phyloP scores from a whole-genome alignment of 2,888 invertebrate genomes.

The Drosophila nigricruria region DNA sequence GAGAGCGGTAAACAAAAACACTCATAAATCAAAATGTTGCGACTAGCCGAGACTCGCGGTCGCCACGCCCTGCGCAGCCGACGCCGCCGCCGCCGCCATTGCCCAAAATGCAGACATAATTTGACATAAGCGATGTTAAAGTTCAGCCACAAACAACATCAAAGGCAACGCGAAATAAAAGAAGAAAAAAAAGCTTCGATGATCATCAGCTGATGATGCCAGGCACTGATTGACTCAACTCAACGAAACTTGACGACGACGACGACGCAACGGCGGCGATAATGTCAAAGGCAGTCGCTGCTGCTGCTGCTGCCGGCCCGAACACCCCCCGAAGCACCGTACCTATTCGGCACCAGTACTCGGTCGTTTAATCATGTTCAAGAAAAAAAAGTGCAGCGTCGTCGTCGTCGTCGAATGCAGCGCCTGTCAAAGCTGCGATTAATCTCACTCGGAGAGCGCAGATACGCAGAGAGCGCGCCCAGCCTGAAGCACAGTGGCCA shows the following conservation, averaged over 20 bases:
- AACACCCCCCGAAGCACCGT: neutral
- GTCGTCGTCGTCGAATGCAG: conserved; percentile 61
- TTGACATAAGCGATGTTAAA: conserved; percentile 83
- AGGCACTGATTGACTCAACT: conserved; percentile 66
- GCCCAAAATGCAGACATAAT: conserved; percentile 79
- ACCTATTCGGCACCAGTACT: conserved; percentile 18
- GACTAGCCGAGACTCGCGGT: conserved; percentile 48
- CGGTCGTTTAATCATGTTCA: conserved; percentile 67
- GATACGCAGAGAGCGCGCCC: conserved; percentile 31
- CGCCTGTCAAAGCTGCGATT: conserved; percentile 82
- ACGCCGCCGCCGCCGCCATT: neutral
- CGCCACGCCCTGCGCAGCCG: conserved; percentile 59
- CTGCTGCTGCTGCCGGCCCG: conserved; percentile 8
- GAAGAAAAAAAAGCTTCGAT: conserved; percentile 25
- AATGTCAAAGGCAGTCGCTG: conserved; percentile 70
- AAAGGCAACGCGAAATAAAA: conserved; percentile 46
- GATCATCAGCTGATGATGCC: conserved; percentile 56
- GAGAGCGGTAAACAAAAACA: conserved; percentile 75
- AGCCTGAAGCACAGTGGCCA: conserved; percentile 30
- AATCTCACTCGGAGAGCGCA: conserved; percentile 81
- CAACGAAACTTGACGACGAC: conserved; percentile 35
- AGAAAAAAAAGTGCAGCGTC: conserved; percentile 58
- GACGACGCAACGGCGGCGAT: conserved; percentile 46
- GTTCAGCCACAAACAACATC: conserved; percentile 70
- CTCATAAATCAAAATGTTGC: conserved; percentile 66